Conservation (phyloP, 2,888 invertebrate genomes). For the Coenonympha arcania region DNA sequence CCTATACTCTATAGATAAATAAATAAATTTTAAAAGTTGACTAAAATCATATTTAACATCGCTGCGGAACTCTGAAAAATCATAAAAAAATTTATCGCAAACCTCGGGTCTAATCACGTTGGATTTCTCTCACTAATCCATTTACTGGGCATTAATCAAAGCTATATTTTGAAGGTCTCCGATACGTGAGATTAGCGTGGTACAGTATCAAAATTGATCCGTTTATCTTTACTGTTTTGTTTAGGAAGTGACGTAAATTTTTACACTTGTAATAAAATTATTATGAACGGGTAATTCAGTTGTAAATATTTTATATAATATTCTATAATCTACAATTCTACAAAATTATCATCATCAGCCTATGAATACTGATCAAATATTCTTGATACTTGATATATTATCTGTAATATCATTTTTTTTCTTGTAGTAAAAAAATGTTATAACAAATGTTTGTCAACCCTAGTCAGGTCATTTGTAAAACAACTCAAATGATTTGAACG, state of each 20-base stretch:
- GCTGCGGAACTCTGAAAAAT: constrained; percentile 21
- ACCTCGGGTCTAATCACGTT: constrained; percentile 49
- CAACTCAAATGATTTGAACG: neutral
- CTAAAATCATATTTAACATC: too few species aligned
- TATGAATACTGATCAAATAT: too few species aligned
- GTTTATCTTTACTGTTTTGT: constrained; percentile 33
- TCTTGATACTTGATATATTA: too few species aligned
- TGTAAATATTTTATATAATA: neutral
- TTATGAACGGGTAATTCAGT: constrained; percentile 1
- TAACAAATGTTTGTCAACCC: too few species aligned
- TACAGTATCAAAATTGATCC: constrained; percentile 33
- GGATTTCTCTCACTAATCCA: constrained; percentile 53
- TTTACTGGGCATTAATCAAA: constrained; percentile 56
- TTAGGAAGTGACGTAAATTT: constrained; percentile 21
- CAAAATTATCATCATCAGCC: too few species aligned
- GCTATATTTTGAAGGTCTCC: constrained; percentile 52
- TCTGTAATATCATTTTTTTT: too few species aligned
- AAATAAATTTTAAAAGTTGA: too few species aligned
- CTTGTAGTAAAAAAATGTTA: too few species aligned
- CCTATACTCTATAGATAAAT: too few species aligned
- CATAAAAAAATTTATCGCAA: constrained; percentile 38
- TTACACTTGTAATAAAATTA: constrained; percentile 9
- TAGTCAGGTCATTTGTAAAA: neutral
- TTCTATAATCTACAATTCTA: neutral
- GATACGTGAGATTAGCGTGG: constrained; percentile 33